Evolutionary conservation across 1,140 invertebrate species (phyloP), one percentile per base, ranked within the genome.

Genomic region (Drosophila setifemur): DNA sequence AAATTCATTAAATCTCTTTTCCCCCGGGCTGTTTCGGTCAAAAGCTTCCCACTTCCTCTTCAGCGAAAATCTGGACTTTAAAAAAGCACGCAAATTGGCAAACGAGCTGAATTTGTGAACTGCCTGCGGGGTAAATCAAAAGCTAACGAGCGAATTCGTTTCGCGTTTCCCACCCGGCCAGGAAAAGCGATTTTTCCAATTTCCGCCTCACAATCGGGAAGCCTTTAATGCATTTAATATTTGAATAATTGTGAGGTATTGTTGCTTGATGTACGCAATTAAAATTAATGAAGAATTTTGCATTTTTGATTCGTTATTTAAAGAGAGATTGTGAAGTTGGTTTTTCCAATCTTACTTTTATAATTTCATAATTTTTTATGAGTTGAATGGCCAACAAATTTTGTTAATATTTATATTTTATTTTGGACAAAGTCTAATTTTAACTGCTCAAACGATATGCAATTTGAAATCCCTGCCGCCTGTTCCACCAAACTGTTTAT

Each of bases 1-100:
- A 73, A 69, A 82, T 85, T 85, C 58, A 79, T 79, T 71, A 63
- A 63, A 79, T 71, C 35, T 33, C 52, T 31, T 61, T 60, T 61
- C 28, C 47, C 54, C 47, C 18, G 44, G 31, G 63, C 63, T 28
- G 45, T 70, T 61, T 33, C 39, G 58, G 53, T 28, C 57, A 23
- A 60, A 50, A 44, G 63, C 39, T 19, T 19, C 14, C 23, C 37
- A 6, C 21, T 18, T 28, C 12, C 8, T 3, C 14, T 7, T 33
- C 12, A n/a, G 12, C 5, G 3, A 23, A 23, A 11, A 4, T 23
- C 7, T 8, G 19, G 6, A 29, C 40, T 39, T 63, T 39, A 67
- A 63, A 63, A 68, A 66, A 37, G 18, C 61, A 64, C 29, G 26
- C 63, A 67, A 67, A 67, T 67, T 67, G 63, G 63, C 61, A 26